Evolutionary conservation across 2,888 invertebrate species (phyloP).

Genomic region (Nomada ferruginata): DNA sequence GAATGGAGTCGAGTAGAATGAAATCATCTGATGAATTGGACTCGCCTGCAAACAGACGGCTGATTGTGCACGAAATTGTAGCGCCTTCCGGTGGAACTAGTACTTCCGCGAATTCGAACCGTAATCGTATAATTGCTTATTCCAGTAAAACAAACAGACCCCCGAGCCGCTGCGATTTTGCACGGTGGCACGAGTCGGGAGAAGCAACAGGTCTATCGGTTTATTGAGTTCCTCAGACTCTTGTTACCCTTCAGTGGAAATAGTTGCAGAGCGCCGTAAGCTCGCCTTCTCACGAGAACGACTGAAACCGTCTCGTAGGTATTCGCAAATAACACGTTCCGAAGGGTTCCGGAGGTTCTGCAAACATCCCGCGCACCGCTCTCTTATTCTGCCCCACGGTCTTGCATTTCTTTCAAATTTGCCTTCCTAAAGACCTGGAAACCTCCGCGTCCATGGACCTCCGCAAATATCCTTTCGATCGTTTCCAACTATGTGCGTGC

Average conservation of each 20-base stretch:
- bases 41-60: slow-evolving; percentile 5
- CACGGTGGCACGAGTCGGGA: slow-evolving; percentile 25
- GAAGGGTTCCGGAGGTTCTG: slow-evolving; percentile 68
- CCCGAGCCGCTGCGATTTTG: slow-evolving; percentile 9
- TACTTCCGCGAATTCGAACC: slow-evolving; percentile 34
- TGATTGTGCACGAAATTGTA: slow-evolving; percentile 14
- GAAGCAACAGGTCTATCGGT: slow-evolving; percentile 44
- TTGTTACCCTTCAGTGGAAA: slow-evolving; percentile 64
- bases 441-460: slow-evolving; percentile 1
- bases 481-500: background rate
- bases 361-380: slow-evolving; percentile 70
- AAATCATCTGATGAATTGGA: background rate
- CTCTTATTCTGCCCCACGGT: slow-evolving; percentile 60
- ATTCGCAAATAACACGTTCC: slow-evolving; percentile 74
- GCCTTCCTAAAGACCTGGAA: slow-evolving; percentile 33
- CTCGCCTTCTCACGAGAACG: slow-evolving; percentile 69
- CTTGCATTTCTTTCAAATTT: slow-evolving; percentile 60
- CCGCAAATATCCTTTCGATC: slow-evolving; percentile 27
- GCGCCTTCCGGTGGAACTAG: slow-evolving; percentile 45
- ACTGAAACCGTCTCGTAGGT: slow-evolving; percentile 67
- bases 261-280: slow-evolving; percentile 64
- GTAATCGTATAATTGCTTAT: slow-evolving; percentile 37
- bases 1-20: slow-evolving; percentile 5
- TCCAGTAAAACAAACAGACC: slow-evolving; percentile 44
- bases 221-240: slow-evolving; percentile 59